Percentiles rank a stretch among this genome's conserved stretches.
Conservation (phyloP, 2,113 vertebrate species). For the Emydura subglobosa region DNA sequence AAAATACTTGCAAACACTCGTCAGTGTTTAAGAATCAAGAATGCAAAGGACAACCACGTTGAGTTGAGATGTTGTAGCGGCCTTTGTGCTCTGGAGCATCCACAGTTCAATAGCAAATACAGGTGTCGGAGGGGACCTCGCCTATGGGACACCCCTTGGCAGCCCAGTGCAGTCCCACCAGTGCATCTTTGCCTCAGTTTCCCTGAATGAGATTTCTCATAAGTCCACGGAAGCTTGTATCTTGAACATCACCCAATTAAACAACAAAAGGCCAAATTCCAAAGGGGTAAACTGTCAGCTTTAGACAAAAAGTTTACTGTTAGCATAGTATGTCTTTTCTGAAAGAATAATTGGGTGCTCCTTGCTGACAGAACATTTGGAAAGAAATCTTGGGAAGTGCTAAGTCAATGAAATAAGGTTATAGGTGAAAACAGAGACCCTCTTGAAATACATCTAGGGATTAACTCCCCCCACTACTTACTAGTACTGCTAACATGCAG, state of each 20-base stretch:
- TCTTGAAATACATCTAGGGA: constrained; percentile 35
- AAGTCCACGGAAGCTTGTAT: background rate
- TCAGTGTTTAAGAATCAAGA: background rate
- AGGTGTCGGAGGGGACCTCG: background rate
- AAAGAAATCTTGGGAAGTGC: background rate
- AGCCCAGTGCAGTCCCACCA: background rate
- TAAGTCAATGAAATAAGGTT: constrained; percentile 36
- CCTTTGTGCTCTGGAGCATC: background rate
- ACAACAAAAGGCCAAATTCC: background rate
- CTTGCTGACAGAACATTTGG: background rate
- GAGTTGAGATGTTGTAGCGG: background rate
- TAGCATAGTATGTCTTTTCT: background rate
- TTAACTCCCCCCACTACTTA: background rate
- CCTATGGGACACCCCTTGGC: background rate
- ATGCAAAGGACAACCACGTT: background rate
- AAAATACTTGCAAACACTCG: background rate
- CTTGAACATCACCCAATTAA: background rate
- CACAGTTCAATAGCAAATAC: background rate
- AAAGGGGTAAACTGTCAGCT: background rate
- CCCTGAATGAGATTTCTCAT: background rate
- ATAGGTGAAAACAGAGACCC: constrained; percentile 53
- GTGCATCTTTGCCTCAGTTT: background rate
- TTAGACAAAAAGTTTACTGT: background rate
- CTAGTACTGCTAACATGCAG: background rate
- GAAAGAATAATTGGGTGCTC: background rate